Conservation (phyloP, 1,140 invertebrate genomes). For the Drosophila takahashii region DNA sequence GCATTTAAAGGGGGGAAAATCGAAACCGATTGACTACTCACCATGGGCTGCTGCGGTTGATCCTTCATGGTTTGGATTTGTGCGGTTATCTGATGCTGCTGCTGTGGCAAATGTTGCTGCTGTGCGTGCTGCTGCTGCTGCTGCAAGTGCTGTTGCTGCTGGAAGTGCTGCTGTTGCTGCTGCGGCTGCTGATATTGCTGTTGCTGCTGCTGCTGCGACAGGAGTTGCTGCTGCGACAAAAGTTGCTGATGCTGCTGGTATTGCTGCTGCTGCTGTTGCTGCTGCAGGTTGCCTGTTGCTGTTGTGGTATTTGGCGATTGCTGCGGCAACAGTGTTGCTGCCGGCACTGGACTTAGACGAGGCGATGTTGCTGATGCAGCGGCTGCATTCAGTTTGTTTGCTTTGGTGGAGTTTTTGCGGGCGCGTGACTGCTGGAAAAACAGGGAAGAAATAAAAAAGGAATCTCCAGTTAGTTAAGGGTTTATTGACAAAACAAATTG, state of each 20-base stretch:
- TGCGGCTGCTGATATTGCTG: constrained; percentile 63
- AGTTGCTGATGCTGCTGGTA: constrained; percentile 63
- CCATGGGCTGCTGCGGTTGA: constrained; percentile 84
- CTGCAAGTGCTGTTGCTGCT: constrained; percentile 62
- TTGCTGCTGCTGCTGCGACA: constrained; percentile 61
- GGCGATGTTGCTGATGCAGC: constrained; percentile 80
- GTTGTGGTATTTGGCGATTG: constrained; percentile 82
- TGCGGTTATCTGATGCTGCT: constrained; percentile 84
- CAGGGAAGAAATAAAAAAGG: neutral
- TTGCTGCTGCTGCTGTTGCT: constrained; percentile 60
- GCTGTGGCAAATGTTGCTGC: constrained; percentile 79
- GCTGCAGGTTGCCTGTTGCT: constrained; percentile 45
- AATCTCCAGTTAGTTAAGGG: constrained; percentile 30
- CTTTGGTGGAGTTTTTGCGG: constrained; percentile 81
- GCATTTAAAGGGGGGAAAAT: constrained; percentile 42
- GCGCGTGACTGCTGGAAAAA: constrained; percentile 70
- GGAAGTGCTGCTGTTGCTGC: constrained; percentile 58
- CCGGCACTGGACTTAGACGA: constrained; percentile 80
- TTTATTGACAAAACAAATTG: constrained; percentile 32
- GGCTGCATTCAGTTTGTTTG: constrained; percentile 78
- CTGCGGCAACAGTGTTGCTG: constrained; percentile 80
- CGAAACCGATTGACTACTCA: constrained; percentile 42
- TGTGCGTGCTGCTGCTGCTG: constrained; percentile 64
- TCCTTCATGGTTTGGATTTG: constrained; percentile 85
- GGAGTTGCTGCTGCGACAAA: constrained; percentile 55